phyloP scores from a whole-genome alignment of 2,113 vertebrate species.

The Setophaga kirtlandii region DNA sequence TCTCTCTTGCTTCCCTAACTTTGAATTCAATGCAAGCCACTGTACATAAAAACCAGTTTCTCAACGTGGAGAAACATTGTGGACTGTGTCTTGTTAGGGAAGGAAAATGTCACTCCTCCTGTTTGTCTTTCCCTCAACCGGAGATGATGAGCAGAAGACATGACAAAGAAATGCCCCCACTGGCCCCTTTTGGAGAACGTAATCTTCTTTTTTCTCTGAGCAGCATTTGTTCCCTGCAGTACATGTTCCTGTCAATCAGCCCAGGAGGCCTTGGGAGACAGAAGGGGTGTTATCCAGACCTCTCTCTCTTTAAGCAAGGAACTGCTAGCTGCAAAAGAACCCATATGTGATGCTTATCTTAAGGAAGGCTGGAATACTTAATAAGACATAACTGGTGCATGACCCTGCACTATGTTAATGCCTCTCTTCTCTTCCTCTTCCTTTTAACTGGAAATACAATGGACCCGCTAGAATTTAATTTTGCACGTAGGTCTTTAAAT shows the following conservation, averaged over 20 bases:
- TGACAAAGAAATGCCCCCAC: background rate
- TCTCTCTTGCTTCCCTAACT: background rate
- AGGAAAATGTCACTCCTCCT: slow-evolving; percentile 17
- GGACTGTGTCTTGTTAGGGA: background rate
- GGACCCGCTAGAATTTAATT: background rate
- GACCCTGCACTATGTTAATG: slow-evolving; percentile 19
- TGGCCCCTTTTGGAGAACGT: background rate
- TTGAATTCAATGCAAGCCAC: background rate
- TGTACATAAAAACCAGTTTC: background rate
- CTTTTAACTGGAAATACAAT: slow-evolving; percentile 28
- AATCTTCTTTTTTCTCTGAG: background rate
- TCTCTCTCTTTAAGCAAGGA: slow-evolving; percentile 23
- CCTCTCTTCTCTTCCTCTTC: background rate
- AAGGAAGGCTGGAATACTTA: slow-evolving; percentile 56
- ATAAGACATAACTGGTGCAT: slow-evolving; percentile 55
- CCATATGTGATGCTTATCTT: slow-evolving; percentile 56
- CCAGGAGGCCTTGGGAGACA: slow-evolving; percentile 45
- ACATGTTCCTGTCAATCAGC: slow-evolving; percentile 48
- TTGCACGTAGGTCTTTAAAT: background rate
- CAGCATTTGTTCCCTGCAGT: slow-evolving; percentile 30
- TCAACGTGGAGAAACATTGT: background rate
- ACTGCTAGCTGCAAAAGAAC: slow-evolving; percentile 56
- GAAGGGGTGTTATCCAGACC: slow-evolving; percentile 65
- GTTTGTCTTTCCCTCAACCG: background rate
- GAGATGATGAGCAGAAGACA: slow-evolving; percentile 22